phyloP scores from a whole-genome alignment of 2,113 vertebrate genomes.

The Chlorocebus sabaeus region DNA sequence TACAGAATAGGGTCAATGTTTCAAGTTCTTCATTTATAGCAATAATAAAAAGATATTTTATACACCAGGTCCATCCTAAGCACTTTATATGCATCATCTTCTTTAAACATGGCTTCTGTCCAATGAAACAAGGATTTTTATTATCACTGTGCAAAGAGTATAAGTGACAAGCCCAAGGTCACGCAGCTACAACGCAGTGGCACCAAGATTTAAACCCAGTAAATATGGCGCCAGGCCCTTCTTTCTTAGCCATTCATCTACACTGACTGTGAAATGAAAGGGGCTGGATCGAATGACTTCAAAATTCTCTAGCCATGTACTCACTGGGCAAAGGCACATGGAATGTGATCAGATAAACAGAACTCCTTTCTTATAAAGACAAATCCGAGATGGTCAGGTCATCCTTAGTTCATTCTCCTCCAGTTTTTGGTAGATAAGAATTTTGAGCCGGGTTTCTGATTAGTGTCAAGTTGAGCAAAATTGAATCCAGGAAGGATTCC shows the following conservation, averaged over 20 bases:
- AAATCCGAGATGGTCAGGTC: not conserved
- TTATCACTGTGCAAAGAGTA: not conserved
- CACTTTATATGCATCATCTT: not conserved
- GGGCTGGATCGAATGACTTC: not conserved
- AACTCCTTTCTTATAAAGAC: not conserved
- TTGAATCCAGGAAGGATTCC: not conserved
- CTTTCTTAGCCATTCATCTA: not conserved
- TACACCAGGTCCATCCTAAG: not conserved
- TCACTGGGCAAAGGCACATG: not conserved
- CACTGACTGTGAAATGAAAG: not conserved
- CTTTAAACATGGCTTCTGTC: not conserved
- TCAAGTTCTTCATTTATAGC: slow-evolving; percentile 17
- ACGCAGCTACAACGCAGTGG: not conserved
- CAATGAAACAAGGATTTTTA: not conserved
- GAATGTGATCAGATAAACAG: not conserved
- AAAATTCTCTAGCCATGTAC: not conserved
- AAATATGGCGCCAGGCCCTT: not conserved
- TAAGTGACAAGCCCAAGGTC: not conserved
- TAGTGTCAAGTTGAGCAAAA: not conserved
- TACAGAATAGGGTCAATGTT: not conserved
- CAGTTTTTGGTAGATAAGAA: not conserved
- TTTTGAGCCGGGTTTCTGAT: not conserved
- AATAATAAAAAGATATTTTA: slow-evolving; percentile 20
- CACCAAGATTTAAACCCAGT: not conserved
- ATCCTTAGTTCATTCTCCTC: not conserved